Evolutionary conservation across 2,113 vertebrate species (phyloP).

Genomic region (Bos taurus): DNA sequence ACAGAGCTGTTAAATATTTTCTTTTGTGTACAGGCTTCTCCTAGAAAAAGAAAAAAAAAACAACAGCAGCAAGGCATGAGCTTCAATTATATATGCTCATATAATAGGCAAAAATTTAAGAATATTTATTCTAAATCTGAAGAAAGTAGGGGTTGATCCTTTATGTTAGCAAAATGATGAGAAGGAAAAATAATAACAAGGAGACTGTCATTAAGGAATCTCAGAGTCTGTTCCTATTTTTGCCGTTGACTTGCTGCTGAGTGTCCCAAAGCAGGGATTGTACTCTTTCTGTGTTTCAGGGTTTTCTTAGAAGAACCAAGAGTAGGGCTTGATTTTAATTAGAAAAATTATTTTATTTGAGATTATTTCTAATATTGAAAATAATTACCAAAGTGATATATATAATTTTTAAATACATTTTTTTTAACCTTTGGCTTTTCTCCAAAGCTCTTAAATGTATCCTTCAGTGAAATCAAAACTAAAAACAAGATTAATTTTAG

Average conservation of each 20-base stretch:
- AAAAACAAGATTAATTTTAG: conserved; percentile 27
- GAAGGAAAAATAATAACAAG: neutral
- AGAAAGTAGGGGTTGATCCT: neutral
- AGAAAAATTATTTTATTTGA: neutral
- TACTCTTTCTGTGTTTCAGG: neutral
- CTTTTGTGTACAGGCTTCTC: neutral
- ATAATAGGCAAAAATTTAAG: neutral
- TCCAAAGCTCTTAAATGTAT: neutral
- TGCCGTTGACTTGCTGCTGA: neutral
- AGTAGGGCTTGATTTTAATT: neutral
- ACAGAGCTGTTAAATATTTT: conserved; percentile 6
- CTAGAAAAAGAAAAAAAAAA: conserved; percentile 17
- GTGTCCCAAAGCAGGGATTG: neutral
- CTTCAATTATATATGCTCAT: neutral
- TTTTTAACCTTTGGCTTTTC: conserved; percentile 30
- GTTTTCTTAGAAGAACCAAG: conserved; percentile 8
- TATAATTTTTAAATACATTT: neutral
- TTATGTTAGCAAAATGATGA: neutral
- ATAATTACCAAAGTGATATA: neutral
- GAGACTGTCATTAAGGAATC: neutral
- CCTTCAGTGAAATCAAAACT: neutral
- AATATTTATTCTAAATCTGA: neutral
- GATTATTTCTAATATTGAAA: conserved; percentile 9
- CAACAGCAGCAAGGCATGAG: neutral
- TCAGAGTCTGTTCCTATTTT: neutral